Evolutionary conservation across 2,797 vertebrate species (phyloP).

Genomic region (Oceanodroma leucorhoa): DNA sequence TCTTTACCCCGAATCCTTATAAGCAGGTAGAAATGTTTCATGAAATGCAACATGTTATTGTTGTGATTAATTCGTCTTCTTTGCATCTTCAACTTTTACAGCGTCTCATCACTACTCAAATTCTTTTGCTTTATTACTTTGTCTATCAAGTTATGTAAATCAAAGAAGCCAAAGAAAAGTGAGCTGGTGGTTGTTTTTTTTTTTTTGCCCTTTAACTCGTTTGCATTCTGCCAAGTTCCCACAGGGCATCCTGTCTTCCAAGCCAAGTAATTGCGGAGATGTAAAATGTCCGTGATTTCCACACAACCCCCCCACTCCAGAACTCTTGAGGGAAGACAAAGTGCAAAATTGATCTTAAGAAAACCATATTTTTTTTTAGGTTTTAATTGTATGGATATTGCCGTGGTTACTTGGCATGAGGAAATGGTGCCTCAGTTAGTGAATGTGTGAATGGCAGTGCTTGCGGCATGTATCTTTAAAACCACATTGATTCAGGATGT

Average conservation of each 20-base stretch:
- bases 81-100: neutral
- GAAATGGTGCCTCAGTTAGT: neutral
- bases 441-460: neutral
- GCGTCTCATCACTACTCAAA: neutral
- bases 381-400: neutral
- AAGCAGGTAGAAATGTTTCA: neutral
- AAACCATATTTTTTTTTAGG: neutral
- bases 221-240: neutral
- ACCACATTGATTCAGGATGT: neutral
- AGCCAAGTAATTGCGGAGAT: neutral
- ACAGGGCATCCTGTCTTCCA: neutral
- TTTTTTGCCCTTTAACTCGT: neutral
- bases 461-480: neutral
- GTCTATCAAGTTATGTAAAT: neutral
- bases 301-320: too few species aligned
- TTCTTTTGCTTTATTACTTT: neutral
- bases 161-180: neutral
- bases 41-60: neutral
- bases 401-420: neutral
- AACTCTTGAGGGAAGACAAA: neutral
- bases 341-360: neutral
- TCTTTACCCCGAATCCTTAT: neutral
- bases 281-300: neutral
- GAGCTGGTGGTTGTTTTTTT: neutral
- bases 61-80: neutral